Percentiles rank a stretch among this genome's conserved stretches.
Conservation (phyloP, 2,888 invertebrate genomes). For the Pseudococcus viburni region DNA sequence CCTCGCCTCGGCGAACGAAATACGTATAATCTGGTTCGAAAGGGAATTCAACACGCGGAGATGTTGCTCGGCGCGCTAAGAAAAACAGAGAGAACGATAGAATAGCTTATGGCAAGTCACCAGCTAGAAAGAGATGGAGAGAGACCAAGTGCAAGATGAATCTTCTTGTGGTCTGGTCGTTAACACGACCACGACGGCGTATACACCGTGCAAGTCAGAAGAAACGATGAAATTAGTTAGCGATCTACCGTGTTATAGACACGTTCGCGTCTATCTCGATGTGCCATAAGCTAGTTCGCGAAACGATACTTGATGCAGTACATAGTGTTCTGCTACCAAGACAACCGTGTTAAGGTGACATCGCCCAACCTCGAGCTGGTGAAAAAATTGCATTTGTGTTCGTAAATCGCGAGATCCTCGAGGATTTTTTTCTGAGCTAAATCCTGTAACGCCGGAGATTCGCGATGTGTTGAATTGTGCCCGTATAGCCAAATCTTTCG, state of each 20-base stretch:
- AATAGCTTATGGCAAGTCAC: background rate
- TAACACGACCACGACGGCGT: background rate
- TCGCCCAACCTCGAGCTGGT: background rate
- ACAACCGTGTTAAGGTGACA: background rate
- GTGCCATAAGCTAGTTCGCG: slow-evolving; percentile 17
- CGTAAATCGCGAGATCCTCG: no score
- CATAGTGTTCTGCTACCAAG: background rate
- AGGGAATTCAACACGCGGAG: background rate
- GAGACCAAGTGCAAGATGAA: background rate
- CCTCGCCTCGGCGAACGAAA: background rate
- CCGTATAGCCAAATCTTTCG: no score
- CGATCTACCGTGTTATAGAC: slow-evolving; percentile 45
- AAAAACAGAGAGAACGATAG: background rate
- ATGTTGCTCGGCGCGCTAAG: background rate
- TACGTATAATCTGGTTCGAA: background rate
- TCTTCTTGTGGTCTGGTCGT: slow-evolving; percentile 37
- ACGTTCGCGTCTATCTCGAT: slow-evolving; percentile 32
- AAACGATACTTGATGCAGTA: background rate
- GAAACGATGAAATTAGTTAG: slow-evolving; percentile 60
- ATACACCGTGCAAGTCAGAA: background rate
- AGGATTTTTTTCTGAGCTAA: no score
- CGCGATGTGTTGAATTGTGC: no score
- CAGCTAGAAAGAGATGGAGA: background rate
- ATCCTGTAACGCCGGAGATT: no score
- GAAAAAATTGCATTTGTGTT: no score